phyloP scores from a whole-genome alignment of 2,797 vertebrate species.

The Argya squamiceps region DNA sequence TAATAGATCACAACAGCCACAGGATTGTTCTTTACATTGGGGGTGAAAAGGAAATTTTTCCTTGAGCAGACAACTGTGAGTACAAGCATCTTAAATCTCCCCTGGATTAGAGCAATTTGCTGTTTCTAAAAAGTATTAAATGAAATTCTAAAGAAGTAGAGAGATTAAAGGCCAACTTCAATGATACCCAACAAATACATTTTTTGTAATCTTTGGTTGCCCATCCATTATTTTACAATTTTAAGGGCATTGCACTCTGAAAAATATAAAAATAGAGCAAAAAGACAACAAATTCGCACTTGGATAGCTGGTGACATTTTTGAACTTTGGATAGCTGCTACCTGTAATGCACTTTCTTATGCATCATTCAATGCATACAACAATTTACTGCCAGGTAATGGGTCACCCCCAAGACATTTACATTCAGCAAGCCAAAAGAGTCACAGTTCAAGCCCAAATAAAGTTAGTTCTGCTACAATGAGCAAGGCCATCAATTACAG shows the following conservation, averaged over 20 bases:
- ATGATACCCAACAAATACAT: neutral
- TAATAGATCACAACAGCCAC: neutral
- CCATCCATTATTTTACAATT: slow-evolving; percentile 1
- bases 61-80: neutral
- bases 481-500: neutral
- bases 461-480: neutral
- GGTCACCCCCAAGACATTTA: neutral
- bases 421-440: neutral
- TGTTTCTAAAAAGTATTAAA: slow-evolving; percentile 29
- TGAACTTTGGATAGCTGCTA: neutral
- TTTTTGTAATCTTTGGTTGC: neutral
- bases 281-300: neutral
- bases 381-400: neutral
- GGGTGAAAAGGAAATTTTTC: neutral
- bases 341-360: neutral
- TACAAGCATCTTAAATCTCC: neutral
- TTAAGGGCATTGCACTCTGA: neutral
- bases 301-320: neutral
- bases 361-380: neutral
- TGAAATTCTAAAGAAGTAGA: slow-evolving; percentile 34
- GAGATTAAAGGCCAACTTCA: slow-evolving; percentile 27
- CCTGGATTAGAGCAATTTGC: slow-evolving; percentile 10
- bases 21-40: neutral
- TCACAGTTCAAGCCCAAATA: neutral
- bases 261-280: neutral